Evolutionary conservation across 2,888 invertebrate species (phyloP), one percentile per base, ranked within the genome.

Genomic region (Bedellia somnulentella): DNA sequence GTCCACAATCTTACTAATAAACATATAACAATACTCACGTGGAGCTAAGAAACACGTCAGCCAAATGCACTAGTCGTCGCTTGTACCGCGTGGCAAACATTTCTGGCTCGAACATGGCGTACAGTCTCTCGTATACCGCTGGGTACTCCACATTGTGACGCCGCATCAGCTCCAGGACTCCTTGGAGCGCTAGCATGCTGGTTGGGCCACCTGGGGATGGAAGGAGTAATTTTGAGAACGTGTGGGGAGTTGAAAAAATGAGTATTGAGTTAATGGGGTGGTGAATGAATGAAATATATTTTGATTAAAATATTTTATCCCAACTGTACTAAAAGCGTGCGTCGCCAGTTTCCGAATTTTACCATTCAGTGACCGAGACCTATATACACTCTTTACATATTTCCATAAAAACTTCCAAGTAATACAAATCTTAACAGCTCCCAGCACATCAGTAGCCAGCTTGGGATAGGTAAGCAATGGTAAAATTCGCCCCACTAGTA

Each of bases 71-170:
- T 33, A 98, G 84, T 25, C 94, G 80, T 1, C 89, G 84, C 57
- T 92, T 90, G 66, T 91, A 93, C 47, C 92, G 89, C 8, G 90
- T 92, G 47, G 89, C 88, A 59, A 97, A 92, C 47, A 97, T 86
- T 47, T 89, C 87, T 0, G 93, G 90, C 49, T 91, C 88, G 50
- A 95, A 89, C 85, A 98, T 86, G 12, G 88, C 87, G 71, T 98
- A 98, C n/a, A 98, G 78, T 48, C 96, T 93, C 43, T 84, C 85
- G 67, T 93, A 98, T 56, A 98, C 92, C 55, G 93, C 89, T 1
- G 97, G 96, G 68, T 95, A 96, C 47, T 95, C 89, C 68, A 98
- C 82, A 73, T 97, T 96, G 67, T 94, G 87, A 36, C 87, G 85
- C 40, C 90, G 87, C 35, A 97, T 92, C 39, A 98, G 79, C 29